A percentile compares a stretch with the other conserved stretches of the same genome.
These are phyloP conservation scores for Mechanitis messenoides DNA, from an alignment of 2,888 invertebrate genomes.

Conservation along the genomic window DNA sequence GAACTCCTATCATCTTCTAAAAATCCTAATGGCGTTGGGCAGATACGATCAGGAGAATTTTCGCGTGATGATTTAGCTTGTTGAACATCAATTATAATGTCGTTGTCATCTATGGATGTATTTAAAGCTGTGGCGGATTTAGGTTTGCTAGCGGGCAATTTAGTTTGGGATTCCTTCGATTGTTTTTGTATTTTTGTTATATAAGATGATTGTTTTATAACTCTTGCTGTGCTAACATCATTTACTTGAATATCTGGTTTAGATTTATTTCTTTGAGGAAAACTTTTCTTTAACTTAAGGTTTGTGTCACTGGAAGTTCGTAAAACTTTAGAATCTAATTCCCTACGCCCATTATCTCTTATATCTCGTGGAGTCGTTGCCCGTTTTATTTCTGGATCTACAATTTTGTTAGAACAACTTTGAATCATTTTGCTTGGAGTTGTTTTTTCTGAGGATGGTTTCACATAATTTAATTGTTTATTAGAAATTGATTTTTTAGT, in stretches of 20 bases:
- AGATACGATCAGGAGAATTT: conserved; percentile 83
- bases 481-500: conserved; percentile 46
- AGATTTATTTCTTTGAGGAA: conserved; percentile 65
- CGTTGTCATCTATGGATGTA: conserved; percentile 71
- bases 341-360: conserved; percentile 58
- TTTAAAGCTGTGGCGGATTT: conserved; percentile 73
- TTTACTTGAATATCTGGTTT: conserved; percentile 71
- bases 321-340: conserved; percentile 63
- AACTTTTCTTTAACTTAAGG: conserved; percentile 66
- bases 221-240: conserved; percentile 49
- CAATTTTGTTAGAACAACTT: conserved; percentile 35
- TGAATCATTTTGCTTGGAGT: conserved; percentile 39
- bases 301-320: conserved; percentile 76
- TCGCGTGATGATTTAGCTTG: conserved; percentile 85
- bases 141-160: conserved; percentile 57
- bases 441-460: conserved; percentile 32
- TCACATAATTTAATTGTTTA: conserved; percentile 50
- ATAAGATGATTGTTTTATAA: conserved; percentile 39
- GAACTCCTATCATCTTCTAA: conserved; percentile 73
- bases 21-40: conserved; percentile 79
- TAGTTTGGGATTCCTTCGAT: conserved; percentile 50
- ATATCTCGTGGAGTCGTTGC: conserved; percentile 52
- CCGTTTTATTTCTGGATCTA: conserved; percentile 53
- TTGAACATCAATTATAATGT: conserved; percentile 81
- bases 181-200: conserved; percentile 42